These are phyloP conservation scores for Tamias sibiricus DNA, from an alignment of 2,113 vertebrate species.

Conservation along the genomic window DNA sequence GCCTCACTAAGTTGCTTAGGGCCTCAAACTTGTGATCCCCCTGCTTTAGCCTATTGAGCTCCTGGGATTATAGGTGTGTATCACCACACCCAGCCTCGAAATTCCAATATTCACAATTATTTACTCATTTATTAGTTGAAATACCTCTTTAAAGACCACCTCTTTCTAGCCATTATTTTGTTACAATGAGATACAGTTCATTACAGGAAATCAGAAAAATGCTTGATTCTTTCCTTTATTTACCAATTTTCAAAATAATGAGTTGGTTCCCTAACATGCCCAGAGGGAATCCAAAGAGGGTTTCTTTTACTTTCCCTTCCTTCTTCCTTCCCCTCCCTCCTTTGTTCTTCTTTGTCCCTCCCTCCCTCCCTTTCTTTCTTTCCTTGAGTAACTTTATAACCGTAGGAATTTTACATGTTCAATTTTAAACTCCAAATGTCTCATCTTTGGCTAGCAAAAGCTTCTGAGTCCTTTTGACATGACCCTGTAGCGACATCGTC, in stretches of 20 bases:
- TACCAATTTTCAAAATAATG: not conserved
- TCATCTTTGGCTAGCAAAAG: not conserved
- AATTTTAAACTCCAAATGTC: constrained; percentile 20
- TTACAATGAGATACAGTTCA: not conserved
- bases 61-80: too few relatives aligned
- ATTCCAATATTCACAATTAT: not conserved
- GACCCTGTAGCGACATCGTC: not conserved
- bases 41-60: too few relatives aligned
- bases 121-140: constrained; percentile 21
- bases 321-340: fast-evolving
- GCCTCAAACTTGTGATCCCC: too few relatives aligned
- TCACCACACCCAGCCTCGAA: not conserved
- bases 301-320: not conserved
- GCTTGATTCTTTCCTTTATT: constrained; percentile 19
- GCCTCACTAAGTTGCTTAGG: too few relatives aligned
- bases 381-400: not conserved
- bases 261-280: not conserved
- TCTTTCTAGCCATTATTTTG: not conserved
- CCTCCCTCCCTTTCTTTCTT: not conserved
- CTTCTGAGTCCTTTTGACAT: not conserved
- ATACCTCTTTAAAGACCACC: not conserved
- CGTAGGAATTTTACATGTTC: not conserved
- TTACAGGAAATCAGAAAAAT: not conserved
- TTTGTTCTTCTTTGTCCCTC: too few relatives aligned
- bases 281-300: not conserved